Base-by-base conservation (phyloP, 2,113 vertebrate species). In the Uria lomvia region DNA sequence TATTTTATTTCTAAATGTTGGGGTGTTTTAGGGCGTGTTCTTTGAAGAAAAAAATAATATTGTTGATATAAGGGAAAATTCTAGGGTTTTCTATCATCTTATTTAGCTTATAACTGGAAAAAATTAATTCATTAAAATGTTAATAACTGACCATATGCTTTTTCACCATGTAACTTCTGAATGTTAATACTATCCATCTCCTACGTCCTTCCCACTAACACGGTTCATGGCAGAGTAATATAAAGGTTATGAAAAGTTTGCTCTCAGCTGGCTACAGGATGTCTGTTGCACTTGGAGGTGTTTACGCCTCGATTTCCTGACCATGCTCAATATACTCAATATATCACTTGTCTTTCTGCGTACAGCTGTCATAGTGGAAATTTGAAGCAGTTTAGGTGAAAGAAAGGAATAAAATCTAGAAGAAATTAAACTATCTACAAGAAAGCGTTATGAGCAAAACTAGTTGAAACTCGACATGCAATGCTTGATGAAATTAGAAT, bases 221-320 rank as follows among this genome's bases (percentile, higher is more conserved):
- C 12, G 27, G 66, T 76, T 96, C 76, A 38, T 40, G 60, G 94
- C 86, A 91, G 90, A 84, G 30, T 87, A 94, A 92, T 94, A 68
- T 19, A 88, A 88, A 80, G 71, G 77, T 90, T 93, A 88, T 58
- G 42, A 90, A 90, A 94, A 96, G 71, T 88, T 96, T 96, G 52
- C 49, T 91, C 80, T 92, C 67, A 38, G 5, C 82, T 81, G 75
- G 60, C 75, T 95, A 85, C 68, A 78, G 88, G 53, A 86, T 63
- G 86, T 86, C 91, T 90, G 52, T 78, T 93, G 74, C 63, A 59
- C 71, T 95, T 42, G 88, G 75, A 96, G 92, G 88, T 97, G 92
- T 97, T 96, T 94, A 96, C 8, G 11, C 83, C 80, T 91, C 45
- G 92, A 85, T 95, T 96, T 96, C 92, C 94, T 94, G 96, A 92